phyloP scores from a whole-genome alignment of 2,797 vertebrate genomes.

The Pantherophis alleghaniensis region DNA sequence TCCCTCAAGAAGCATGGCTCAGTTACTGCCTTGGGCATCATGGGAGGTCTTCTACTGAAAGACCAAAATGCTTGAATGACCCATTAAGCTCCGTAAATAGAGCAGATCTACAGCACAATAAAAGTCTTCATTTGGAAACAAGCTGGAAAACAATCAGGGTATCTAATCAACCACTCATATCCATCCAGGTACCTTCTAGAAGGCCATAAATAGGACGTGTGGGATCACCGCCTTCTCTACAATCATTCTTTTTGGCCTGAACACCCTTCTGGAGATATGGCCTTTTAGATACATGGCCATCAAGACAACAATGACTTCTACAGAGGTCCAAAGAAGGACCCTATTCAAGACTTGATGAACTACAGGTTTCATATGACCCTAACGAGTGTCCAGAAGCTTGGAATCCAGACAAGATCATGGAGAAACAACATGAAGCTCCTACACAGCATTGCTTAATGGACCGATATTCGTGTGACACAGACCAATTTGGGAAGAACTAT shows the following conservation, averaged over 20 bases:
- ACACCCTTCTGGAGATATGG: not conserved
- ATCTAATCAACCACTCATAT: not conserved
- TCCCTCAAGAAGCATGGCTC: not conserved
- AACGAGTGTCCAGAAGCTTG: not conserved
- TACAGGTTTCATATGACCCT: not conserved
- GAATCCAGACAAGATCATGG: not conserved
- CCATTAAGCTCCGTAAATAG: not conserved
- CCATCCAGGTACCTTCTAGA: not conserved
- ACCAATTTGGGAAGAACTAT: not conserved
- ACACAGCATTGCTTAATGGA: not conserved
- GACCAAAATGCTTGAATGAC: not conserved
- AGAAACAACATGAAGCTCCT: not conserved
- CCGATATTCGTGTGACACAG: not conserved
- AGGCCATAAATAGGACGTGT: not conserved
- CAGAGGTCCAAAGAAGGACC: not conserved
- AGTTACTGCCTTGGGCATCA: not conserved
- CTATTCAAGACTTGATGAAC: not conserved
- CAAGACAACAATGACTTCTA: accelerated
- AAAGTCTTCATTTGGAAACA: not conserved
- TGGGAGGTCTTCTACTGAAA: not conserved
- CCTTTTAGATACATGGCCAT: too few relatives aligned
- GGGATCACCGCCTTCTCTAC: not conserved
- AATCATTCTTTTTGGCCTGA: not conserved
- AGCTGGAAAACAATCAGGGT: not conserved
- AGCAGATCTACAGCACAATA: not conserved